phyloP scores from a whole-genome alignment of 2,888 invertebrate genomes.

The Punctoribates punctum region DNA sequence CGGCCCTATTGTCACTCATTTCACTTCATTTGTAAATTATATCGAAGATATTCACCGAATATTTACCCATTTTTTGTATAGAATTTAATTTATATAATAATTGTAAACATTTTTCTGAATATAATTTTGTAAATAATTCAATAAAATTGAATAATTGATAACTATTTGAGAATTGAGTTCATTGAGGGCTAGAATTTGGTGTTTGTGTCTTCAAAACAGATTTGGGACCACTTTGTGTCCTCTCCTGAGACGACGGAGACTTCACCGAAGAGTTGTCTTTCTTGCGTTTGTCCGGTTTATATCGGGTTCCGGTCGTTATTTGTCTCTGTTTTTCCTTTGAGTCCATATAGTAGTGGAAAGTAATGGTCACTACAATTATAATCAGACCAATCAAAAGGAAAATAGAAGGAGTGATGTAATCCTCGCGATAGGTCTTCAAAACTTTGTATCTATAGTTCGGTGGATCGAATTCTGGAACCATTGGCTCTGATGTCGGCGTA shows the following conservation, averaged over 20 bases:
- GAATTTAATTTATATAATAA: too few species aligned
- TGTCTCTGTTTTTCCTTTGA: not conserved
- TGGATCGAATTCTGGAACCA: not conserved
- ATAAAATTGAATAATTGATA: too few species aligned
- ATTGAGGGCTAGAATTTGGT: too few species aligned
- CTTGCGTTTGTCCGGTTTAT: constrained; percentile 1
- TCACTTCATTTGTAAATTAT: not conserved
- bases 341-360: not conserved
- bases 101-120: too few species aligned
- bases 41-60: too few species aligned
- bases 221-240: too few species aligned
- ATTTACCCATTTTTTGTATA: too few species aligned
- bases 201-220: too few species aligned
- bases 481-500: not conserved
- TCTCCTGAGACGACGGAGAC: too few species aligned
- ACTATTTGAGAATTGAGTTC: too few species aligned
- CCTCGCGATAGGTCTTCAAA: not conserved
- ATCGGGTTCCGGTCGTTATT: not conserved
- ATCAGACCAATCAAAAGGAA: not conserved
- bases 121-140: too few species aligned
- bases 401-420: not conserved
- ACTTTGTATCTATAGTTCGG: constrained; percentile 17
- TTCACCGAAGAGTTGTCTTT: not conserved
- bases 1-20: not conserved
- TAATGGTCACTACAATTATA: not conserved